Evolutionary conservation across 2,113 vertebrate species (phyloP).

Genomic region (Phalacrocorax brasilianus): DNA sequence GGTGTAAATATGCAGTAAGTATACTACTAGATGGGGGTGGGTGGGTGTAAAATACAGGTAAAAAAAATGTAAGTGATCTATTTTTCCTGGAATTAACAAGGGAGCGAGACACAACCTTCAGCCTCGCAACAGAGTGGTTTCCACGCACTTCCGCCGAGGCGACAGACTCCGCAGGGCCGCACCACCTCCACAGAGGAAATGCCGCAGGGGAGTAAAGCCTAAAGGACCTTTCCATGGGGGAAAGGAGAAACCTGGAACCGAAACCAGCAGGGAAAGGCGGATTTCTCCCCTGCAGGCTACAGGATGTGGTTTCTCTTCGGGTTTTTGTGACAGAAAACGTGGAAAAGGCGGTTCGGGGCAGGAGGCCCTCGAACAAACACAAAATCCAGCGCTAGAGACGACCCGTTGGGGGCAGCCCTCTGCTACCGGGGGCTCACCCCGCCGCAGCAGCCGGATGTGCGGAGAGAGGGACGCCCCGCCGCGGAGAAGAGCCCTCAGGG

Average conservation of each 20-base stretch:
- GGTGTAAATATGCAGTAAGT: neutral
- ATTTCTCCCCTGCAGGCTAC: neutral
- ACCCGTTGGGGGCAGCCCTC: too few relatives aligned
- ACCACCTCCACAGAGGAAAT: accelerated
- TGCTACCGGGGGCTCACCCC: too few relatives aligned
- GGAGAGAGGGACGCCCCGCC: neutral
- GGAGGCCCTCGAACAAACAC: accelerated
- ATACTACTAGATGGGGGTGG: too few relatives aligned
- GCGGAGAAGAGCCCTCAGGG: neutral
- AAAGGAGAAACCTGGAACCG: neutral
- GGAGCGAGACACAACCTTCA: neutral
- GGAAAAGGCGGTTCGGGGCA: accelerated
- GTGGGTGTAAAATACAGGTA: too few relatives aligned
- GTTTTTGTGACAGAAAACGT: neutral
- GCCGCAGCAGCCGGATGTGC: neutral
- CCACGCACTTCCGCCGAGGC: accelerated
- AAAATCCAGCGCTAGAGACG: accelerated
- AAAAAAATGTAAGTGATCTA: accelerated
- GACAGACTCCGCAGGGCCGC: accelerated
- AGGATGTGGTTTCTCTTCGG: accelerated
- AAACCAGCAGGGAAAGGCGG: accelerated
- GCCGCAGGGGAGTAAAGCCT: accelerated
- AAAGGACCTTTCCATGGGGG: accelerated
- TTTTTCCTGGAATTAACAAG: neutral
- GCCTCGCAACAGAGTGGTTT: accelerated